Percentiles rank a stretch among this genome's conserved stretches.
These are phyloP conservation scores for Scomberomorus guttatus DNA, from an alignment of 2,797 vertebrate genomes.

Conservation along the genomic window DNA sequence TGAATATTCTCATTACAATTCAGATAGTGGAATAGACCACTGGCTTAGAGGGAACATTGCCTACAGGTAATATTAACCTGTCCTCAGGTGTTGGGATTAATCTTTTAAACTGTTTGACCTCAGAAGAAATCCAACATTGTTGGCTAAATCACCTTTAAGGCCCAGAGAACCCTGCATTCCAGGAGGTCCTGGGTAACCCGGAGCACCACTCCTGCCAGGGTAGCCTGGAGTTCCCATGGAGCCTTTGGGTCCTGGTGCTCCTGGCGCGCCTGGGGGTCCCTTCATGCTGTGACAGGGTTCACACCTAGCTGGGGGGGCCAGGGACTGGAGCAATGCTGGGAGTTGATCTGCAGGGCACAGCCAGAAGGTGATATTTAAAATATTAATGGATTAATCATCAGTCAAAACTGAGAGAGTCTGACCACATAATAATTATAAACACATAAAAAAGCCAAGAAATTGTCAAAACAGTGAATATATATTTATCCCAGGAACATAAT, in stretches of 20 bases:
- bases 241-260: constrained; percentile 83
- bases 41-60: neutral
- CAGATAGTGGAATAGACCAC: neutral
- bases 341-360: constrained; percentile 80
- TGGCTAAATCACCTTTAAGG: constrained; percentile 81
- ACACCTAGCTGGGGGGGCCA: constrained; percentile 72
- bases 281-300: constrained; percentile 80
- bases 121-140: neutral
- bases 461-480: neutral
- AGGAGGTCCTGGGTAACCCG: constrained; percentile 84
- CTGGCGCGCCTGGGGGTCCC: constrained; percentile 82
- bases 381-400: neutral
- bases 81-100: neutral
- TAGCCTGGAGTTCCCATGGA: constrained; percentile 82
- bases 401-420: neutral
- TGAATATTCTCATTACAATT: constrained; percentile 12
- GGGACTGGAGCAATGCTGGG: constrained; percentile 80
- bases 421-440: neutral
- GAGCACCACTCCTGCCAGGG: constrained; percentile 80
- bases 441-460: neutral
- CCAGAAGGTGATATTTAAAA: constrained; percentile 10
- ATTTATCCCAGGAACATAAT: neutral
- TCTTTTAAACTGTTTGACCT: neutral
- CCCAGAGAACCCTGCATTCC: constrained; percentile 83
- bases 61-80: neutral